Base-by-base conservation (phyloP, 2,113 vertebrate genomes). In the Cyanoderma ruficeps region DNA sequence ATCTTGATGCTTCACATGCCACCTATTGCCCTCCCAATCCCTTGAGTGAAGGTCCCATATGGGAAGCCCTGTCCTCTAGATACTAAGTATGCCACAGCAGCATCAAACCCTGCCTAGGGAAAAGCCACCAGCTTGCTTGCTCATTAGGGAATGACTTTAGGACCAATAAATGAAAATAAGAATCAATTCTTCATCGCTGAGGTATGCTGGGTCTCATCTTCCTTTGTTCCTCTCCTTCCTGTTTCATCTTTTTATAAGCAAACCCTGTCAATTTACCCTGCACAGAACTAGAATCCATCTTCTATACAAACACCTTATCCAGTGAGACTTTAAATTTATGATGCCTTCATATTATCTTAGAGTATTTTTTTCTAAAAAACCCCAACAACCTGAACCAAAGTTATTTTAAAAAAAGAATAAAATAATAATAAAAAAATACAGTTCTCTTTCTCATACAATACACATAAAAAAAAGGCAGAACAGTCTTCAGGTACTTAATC, bases 61-160 rank as follows among this genome's bases (percentile, higher is more conserved):
- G 8, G 15, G 24, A 23, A 92, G 2, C 33, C 15, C 7, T 13
- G 27, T 37, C 15, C 39, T 65, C 46, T 42, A 49, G 1, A 0
- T 3, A 33, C 10, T 31, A 19, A 0, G 0, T 19, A 33, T 2
- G 15, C 8, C 60, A 81, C 1, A 14, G 65, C 33, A 71, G 33
- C n/a, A 61, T 7, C n/a, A 77, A 15, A 30, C 8, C 14, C 30
- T 53, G 47, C 16, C 24, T 56, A 11, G 18, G 33, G 27, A 63
- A 82, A 90, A 89, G 53, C 37, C 75, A 64, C 17, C 64, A 22
- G 20, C 5, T 49, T 25, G 3, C 11, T 47, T 82, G 30, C 15
- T 64, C 2, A 1, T 15, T 41, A 31, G 11, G 20, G 16, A 42
- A 64, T 0, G 0, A 65, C 47, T 92, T 92, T 59, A 74, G 78